Percentiles rank a stretch among this genome's conserved stretches.
These are phyloP conservation scores for Falco naumanni DNA, from an alignment of 2,797 vertebrate genomes.

Conservation along the genomic window DNA sequence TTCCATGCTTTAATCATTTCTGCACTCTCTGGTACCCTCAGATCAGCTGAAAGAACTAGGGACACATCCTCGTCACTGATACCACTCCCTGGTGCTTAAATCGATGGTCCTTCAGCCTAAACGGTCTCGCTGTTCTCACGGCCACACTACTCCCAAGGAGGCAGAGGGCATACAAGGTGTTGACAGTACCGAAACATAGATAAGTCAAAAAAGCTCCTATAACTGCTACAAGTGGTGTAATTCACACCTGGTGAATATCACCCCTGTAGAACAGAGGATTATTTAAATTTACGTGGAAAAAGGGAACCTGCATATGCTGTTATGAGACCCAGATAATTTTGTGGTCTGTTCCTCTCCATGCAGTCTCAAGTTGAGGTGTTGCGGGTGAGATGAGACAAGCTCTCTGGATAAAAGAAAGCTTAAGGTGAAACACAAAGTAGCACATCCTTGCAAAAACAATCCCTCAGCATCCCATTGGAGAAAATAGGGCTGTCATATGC, in stretches of 20 bases:
- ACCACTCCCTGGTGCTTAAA: not conserved
- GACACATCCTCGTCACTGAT: not conserved
- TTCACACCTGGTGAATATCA: not conserved
- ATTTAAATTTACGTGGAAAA: not conserved
- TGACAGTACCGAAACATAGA: not conserved
- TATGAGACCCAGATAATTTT: not conserved
- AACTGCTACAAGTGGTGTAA: not conserved
- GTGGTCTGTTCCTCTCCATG: not conserved
- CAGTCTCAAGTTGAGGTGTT: not conserved
- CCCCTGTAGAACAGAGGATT: not conserved
- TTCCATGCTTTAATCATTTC: not conserved
- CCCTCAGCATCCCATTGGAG: not conserved
- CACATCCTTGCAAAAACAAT: not conserved
- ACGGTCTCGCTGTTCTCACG: not conserved
- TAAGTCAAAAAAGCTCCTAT: not conserved
- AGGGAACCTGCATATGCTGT: rapidly evolving
- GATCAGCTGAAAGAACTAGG: not conserved
- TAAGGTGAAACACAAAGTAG: not conserved
- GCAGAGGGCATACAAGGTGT: not conserved
- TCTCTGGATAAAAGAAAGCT: not conserved
- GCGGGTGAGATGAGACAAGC: not conserved
- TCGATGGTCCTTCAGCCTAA: not conserved
- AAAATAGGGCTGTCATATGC: not conserved
- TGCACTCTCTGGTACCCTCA: not conserved
- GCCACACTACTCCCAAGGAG: not conserved